phyloP scores from a whole-genome alignment of 2,113 vertebrate genomes.

The Cygnus atratus region DNA sequence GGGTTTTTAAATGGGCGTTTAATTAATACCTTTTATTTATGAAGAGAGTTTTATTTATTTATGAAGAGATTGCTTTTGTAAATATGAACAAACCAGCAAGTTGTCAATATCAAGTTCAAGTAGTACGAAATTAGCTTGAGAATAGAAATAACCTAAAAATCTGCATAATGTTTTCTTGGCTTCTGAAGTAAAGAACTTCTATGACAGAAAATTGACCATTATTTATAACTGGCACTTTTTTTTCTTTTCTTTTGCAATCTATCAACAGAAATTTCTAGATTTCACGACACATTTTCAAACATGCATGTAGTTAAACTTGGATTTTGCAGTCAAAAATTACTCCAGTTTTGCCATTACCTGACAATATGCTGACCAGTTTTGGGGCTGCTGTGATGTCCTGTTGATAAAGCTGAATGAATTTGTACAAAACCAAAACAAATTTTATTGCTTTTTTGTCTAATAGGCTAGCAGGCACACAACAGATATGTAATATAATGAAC shows the following conservation, averaged over 20 bases:
- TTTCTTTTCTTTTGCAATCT: background rate
- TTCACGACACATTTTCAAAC: background rate
- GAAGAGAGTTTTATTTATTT: background rate
- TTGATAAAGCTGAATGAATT: background rate
- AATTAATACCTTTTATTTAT: background rate
- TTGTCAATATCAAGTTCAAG: background rate
- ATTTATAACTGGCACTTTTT: background rate
- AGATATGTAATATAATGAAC: conserved; percentile 40
- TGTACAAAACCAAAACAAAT: background rate
- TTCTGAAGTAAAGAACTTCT: background rate
- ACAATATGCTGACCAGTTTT: background rate
- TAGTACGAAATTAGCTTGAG: background rate
- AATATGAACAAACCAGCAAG: background rate
- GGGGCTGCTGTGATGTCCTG: background rate
- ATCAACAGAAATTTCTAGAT: background rate
- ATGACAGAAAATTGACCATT: background rate
- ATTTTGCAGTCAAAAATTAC: background rate
- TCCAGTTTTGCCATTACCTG: background rate
- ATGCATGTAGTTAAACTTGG: background rate
- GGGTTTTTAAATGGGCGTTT: background rate
- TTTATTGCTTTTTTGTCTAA: background rate
- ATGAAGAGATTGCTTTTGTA: background rate
- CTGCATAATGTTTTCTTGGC: background rate
- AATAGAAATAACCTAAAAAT: background rate
- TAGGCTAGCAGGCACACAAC: background rate